Evolutionary conservation across 1,140 invertebrate genomes (phyloP), one percentile per base, ranked within the genome.

Genomic region (Drosophila setifemur): DNA sequence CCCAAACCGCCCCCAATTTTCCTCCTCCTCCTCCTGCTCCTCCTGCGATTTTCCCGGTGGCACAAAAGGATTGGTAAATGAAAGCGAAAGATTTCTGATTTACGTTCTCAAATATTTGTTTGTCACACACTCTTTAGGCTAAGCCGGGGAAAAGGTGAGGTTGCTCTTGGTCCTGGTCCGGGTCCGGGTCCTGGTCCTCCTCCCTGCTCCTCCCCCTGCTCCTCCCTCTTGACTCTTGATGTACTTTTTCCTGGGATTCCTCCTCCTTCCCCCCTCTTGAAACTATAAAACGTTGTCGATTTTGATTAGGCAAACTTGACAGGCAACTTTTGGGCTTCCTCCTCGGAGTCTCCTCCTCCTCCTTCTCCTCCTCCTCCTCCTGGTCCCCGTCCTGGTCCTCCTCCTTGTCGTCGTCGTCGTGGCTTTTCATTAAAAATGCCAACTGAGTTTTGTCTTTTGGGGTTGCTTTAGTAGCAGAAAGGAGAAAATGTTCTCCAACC

Each of bases 51-150:
- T 6, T 2, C 23, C 12, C 45, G 21, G 49, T 16, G 37, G 21
- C 64, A 83, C 78, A 83, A 88, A 88, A 88, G 83, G 85, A 88
- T 88, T 87, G 78, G 71, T 74, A 88, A 83, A 75, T 88, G 67
- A 86, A 85, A 85, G 79, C 69, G 75, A 85, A 85, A 85, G 79
- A 85, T 85, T 85, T 85, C 74, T 85, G 79, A 85, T 85, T 85
- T 85, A 85, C 79, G 79, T 85, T 85, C 69, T 85, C 79, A 85
- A 85, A 85, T 85, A 85, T 85, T 86, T 85, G 78, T 83, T 83
- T 83, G 79, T 83, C 79, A 83, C 78, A 83, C 78, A 83, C 75
- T 63, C 49, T 45, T 37, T 25, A 28, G 19, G 39, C 19, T 26
- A 12, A 28, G 26, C 44, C 28, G 19, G 3, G 28, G 25, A 43